A percentile compares a stretch with the other conserved stretches of the same genome.
phyloP scores from a whole-genome alignment of 2,797 vertebrate species.

The Propithecus deckenii region DNA sequence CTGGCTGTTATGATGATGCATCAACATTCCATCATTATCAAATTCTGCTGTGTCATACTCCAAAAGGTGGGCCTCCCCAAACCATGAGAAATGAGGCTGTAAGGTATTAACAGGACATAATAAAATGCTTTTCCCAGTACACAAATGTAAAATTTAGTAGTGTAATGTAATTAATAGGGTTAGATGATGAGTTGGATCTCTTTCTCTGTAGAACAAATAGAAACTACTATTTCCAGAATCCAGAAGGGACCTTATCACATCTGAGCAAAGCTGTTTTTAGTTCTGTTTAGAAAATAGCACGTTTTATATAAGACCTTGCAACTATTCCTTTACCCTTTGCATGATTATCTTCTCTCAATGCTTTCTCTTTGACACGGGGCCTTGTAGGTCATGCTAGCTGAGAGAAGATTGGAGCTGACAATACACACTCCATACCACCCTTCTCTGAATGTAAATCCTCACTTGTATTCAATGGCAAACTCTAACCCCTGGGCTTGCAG shows the following conservation, averaged over 20 bases:
- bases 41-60: neutral
- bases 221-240: neutral
- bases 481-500: neutral
- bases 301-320: neutral
- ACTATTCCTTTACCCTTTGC: neutral
- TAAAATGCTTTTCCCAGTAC: neutral
- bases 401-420: neutral
- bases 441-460: neutral
- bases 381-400: neutral
- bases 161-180: neutral
- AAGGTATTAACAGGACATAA: neutral
- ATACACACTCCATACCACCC: neutral
- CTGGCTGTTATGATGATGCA: neutral
- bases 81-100: neutral
- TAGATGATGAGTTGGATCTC: neutral
- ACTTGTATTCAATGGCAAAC: neutral
- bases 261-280: neutral
- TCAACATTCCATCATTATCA: neutral
- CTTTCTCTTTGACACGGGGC: neutral
- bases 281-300: neutral
- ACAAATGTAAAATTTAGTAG: neutral
- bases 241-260: neutral
- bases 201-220: neutral
- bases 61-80: neutral
- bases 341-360: neutral